Base-by-base conservation (phyloP, 2,888 invertebrate genomes). In the Perithous albicinctus region DNA sequence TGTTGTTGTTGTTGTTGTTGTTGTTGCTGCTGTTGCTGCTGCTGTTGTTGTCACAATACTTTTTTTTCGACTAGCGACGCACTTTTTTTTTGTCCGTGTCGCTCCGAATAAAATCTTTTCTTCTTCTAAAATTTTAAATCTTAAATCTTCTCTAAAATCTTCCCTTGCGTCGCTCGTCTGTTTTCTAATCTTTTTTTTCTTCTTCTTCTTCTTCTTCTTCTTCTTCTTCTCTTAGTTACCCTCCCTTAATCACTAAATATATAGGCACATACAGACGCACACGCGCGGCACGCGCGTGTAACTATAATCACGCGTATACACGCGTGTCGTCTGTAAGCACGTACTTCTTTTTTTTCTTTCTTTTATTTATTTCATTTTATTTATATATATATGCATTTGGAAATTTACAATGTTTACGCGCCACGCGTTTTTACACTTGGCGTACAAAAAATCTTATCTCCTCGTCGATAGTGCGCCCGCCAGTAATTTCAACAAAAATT, bases 81-180 rank as follows among this genome's bases (percentile, higher is more conserved):
- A 59, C 54, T n/a, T n/a, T n/a, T n/a, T n/a, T n/a, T n/a, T n/a
- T n/a, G n/a, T n/a, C n/a, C 23, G 69, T 41, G 29, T 66, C 66
- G 56, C 32, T 56, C 56, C 26, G 75, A 56, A 66, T 82, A 79
- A n/a, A n/a, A n/a, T n/a, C n/a, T n/a, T n/a, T n/a, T n/a, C n/a
- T n/a, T n/a, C n/a, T n/a, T n/a, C n/a, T n/a, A n/a, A n/a, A n/a
- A n/a, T n/a, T n/a, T n/a, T n/a, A n/a, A n/a, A n/a, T n/a, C n/a
- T n/a, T n/a, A n/a, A 73, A 63, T 70, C 20, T 46, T 66, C 29
- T 54, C 41, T 43, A 54, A n/a, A n/a, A n/a, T n/a, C 54, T 32
- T 56, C 51, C 66, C 54, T n/a, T 66, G 56, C 69, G 69, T 70
- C 69, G 69, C 69, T 41, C 69, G 56, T 56, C 41, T 56, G 69